These are phyloP conservation scores for Elaphurus davidianus DNA, from an alignment of 2,113 vertebrate species.

Conservation along the genomic window DNA sequence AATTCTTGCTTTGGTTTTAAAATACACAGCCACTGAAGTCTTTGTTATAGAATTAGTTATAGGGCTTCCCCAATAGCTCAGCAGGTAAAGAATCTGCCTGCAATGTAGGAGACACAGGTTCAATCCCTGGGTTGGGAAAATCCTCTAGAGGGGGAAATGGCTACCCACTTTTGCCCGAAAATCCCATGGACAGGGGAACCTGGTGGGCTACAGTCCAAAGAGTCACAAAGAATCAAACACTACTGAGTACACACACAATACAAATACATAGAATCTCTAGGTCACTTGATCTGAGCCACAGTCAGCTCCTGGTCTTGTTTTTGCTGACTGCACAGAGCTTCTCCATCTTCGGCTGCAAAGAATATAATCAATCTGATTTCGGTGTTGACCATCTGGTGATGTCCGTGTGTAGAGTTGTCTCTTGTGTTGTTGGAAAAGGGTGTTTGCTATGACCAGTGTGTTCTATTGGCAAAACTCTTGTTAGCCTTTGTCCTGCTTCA, in stretches of 20 bases:
- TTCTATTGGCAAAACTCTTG: neutral
- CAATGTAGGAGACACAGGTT: neutral
- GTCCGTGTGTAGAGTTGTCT: neutral
- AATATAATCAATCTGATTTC: neutral
- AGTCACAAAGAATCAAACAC: neutral
- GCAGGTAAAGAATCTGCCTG: neutral
- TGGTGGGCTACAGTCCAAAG: neutral
- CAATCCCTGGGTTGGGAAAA: neutral
- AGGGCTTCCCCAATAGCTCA: neutral
- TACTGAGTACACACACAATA: neutral
- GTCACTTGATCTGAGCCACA: neutral
- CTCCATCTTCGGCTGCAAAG: neutral
- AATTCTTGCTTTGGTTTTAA: slow-evolving; percentile 8
- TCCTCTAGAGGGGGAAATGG: neutral
- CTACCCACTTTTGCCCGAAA: neutral
- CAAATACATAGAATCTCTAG: neutral
- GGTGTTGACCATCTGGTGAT: neutral
- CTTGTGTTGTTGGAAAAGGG: neutral
- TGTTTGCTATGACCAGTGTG: neutral
- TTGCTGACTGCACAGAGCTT: neutral
- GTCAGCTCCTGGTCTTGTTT: neutral
- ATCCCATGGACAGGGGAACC: neutral
- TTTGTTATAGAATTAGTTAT: neutral
- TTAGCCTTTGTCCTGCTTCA: neutral
- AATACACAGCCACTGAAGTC: neutral